Base-by-base conservation (phyloP, 2,113 vertebrate species). In the Lamprologus tigripictilis region DNA sequence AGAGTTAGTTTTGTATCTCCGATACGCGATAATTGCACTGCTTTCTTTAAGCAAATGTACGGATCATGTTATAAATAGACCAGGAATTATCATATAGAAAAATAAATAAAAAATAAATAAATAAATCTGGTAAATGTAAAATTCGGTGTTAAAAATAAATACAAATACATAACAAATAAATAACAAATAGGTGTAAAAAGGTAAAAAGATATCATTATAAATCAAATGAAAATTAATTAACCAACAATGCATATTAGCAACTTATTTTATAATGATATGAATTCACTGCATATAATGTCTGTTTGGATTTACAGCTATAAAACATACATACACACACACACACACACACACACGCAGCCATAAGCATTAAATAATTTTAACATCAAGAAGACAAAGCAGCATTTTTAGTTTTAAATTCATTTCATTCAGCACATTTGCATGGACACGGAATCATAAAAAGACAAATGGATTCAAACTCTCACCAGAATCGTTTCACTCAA, bases 351-450 rank as follows among this genome's bases (percentile, higher is more conserved):
- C 19, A 68, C 12, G 40, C 40, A 42, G 17, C 4, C 9, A 66
- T n/a, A 66, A 5, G 19, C n/a, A 14, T 58, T 8, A 49, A 40
- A 73, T 16, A 49, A 53, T 40, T 26, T 6, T 68, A 19, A 53
- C 8, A 37, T 51, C 14, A 51, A 37, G 54, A 53, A 81, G 28
- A 49, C 11, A 4, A 11, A 4, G 9, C 35, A 21, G 23, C 7
- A 21, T 47, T 85, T 87, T 66, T 6, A 8, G 9, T 35, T 88
- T 80, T 3, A 23, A 19, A 55, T 89, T 54, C 78, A 86, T 90
- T 93, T 91, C 54, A 83, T 54, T 92, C 35, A 88, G 83, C 42
- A 85, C 35, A 83, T 88, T 40, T 86, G 55, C 76, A 87, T 86
- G 51, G 81, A 81, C 42, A 90, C 87, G 82, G 57, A 86, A 90